Conservation (phyloP, 2,888 invertebrate species). For the Chrysolina haemoptera region DNA sequence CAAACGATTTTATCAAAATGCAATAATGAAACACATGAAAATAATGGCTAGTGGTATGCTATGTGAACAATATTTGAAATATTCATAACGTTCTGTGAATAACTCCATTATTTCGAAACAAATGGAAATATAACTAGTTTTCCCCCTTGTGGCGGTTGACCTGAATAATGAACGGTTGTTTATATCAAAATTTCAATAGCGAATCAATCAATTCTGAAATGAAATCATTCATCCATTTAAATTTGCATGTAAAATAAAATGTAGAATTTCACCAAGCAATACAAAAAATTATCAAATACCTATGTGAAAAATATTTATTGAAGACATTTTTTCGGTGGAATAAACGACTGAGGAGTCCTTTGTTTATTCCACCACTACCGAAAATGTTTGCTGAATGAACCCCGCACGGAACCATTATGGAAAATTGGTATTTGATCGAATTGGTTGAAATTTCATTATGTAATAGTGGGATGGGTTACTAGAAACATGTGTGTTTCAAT, state of each 20-base stretch:
- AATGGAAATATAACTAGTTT: slow-evolving; percentile 6
- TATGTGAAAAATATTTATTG: no score
- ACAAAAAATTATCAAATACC: no score
- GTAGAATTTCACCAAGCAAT: no score
- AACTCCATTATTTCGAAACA: not conserved
- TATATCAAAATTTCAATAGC: slow-evolving; percentile 6
- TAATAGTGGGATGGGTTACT: no score
- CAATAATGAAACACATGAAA: not conserved
- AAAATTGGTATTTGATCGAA: no score
- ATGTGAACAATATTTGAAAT: not conserved
- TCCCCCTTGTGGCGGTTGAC: not conserved
- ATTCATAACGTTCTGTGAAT: slow-evolving; percentile 2
- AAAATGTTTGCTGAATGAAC: no score
- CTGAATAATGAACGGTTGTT: not conserved
- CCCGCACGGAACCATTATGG: no score
- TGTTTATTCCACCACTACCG: no score
- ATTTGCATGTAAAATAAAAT: not conserved
- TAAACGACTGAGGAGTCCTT: no score
- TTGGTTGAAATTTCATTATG: no score
- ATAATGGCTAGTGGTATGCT: not conserved
- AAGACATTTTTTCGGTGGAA: no score
- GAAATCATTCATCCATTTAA: not conserved
- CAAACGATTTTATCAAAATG: not conserved
- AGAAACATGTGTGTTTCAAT: no score
- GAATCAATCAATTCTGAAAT: not conserved